Evolutionary conservation across 2,797 vertebrate genomes (phyloP), one percentile per base, ranked within the genome.

Genomic region (Schizopygopsis malacanthus): DNA sequence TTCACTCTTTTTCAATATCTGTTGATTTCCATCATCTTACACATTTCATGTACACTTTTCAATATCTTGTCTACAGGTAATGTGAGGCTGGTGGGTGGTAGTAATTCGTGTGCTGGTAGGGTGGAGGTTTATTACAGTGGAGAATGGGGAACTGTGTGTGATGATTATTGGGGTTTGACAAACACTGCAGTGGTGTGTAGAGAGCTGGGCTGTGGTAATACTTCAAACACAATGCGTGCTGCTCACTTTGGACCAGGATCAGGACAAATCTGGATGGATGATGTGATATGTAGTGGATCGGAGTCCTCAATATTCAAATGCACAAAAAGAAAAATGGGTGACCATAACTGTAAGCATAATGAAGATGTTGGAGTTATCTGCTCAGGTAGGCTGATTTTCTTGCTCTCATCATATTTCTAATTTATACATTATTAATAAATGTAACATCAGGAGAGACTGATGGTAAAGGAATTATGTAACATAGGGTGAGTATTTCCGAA

Each of bases 191-290:
- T 95, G 77, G 22, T 93, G 69, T 95, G 95, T 86, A 67, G 4
- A 65, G 93, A 95, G 86, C 71, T 93, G 0, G 83, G 61, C 85
- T 95, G 95, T 54, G 93, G 94, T 2, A 22, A 3, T 8, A 89
- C 92, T 52, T 4, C 52, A 8, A 0, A 2, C 37, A 82, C 75
- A 5, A 0, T 77, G 1, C 39, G 45, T 1, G 4, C 0, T 0
- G 67, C 8, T 0, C 0, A 90, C 63, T 94, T 92, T 79, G 93
- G 92, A 86, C 91, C 41, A 92, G 92, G 92, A 33, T 95, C 81
- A 67, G 86, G 81, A 67, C 20, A 45, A 41, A 54, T 83, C n/a
- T 80, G 76, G 86, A 56, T 67, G 56, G 47, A 37, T 72, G 0
- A 78, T 82, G 41, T 79, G n/a, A 5, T 4, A 15, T 87, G 86